These are phyloP conservation scores for Lasioglossum pauxillum DNA, from an alignment of 2,888 invertebrate genomes.

Conservation along the genomic window DNA sequence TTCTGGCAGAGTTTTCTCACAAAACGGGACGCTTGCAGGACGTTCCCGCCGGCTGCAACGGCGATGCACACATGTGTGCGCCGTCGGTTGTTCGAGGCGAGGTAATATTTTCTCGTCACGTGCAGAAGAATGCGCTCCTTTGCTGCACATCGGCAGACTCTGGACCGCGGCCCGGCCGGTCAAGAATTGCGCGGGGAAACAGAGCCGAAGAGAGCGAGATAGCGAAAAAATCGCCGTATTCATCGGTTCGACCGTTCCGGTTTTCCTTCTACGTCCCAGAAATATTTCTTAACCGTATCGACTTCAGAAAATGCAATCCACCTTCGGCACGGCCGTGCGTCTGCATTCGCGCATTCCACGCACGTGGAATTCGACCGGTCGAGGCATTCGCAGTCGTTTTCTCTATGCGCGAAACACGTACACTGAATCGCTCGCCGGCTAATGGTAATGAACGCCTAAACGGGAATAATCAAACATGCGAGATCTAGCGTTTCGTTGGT, in stretches of 20 bases:
- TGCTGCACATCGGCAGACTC: slow-evolving; percentile 33
- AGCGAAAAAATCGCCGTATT: background rate
- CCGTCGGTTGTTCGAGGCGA: slow-evolving; percentile 47
- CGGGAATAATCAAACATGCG: slow-evolving; percentile 1
- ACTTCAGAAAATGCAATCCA: slow-evolving; percentile 26
- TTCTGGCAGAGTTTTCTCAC: slow-evolving; percentile 34
- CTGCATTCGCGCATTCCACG: slow-evolving; percentile 44
- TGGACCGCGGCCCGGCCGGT: slow-evolving; percentile 30
- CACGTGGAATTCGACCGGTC: slow-evolving; percentile 30
- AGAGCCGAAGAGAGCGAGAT: background rate
- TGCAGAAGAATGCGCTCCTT: slow-evolving; percentile 44
- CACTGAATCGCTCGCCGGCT: background rate
- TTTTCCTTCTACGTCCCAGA: slow-evolving; percentile 32
- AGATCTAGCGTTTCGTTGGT: background rate
- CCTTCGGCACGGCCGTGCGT: background rate
- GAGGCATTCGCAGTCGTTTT: slow-evolving; percentile 13
- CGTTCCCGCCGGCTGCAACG: background rate
- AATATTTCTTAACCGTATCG: slow-evolving; percentile 41
- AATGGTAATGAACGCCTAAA: slow-evolving; percentile 9
- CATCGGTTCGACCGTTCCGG: slow-evolving; percentile 23
- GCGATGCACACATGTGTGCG: background rate
- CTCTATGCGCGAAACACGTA: background rate
- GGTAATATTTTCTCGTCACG: slow-evolving; percentile 65
- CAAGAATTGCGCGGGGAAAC: slow-evolving; percentile 44
- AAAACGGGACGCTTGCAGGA: slow-evolving; percentile 10